phyloP scores from a whole-genome alignment of 2,888 invertebrate genomes.

The Cremastobaeus sp. region DNA sequence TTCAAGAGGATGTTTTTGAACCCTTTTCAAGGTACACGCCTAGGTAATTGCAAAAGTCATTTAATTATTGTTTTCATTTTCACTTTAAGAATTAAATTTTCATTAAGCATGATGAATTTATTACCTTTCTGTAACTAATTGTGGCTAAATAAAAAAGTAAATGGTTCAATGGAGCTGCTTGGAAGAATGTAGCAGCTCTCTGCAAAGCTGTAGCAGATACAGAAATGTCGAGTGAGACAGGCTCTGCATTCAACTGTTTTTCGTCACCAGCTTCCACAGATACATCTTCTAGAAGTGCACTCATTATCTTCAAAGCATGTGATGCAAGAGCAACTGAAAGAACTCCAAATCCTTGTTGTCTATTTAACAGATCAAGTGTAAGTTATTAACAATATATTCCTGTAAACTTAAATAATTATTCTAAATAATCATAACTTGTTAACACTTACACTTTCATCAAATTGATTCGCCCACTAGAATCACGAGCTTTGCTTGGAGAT shows the following conservation, averaged over 20 bases:
- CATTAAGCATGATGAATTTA: too few relatives aligned
- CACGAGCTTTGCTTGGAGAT: slow-evolving; percentile 81
- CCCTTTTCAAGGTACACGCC: slow-evolving; percentile 90
- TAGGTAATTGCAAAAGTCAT: slow-evolving; percentile 61
- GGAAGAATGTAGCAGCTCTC: slow-evolving; percentile 84
- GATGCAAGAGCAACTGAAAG: slow-evolving; percentile 93
- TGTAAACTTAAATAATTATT: slow-evolving; percentile 63
- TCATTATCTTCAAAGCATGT: slow-evolving; percentile 88
- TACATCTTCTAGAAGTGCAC: slow-evolving; percentile 87
- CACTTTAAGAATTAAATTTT: too few relatives aligned
- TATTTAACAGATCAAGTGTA: slow-evolving; percentile 69
- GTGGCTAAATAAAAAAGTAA: slow-evolving; percentile 93
- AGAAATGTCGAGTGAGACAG: slow-evolving; percentile 83
- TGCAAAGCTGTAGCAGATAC: slow-evolving; percentile 84
- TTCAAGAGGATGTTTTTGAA: slow-evolving; percentile 89
- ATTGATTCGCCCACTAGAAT: slow-evolving; percentile 82
- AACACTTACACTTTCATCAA: slow-evolving; percentile 85
- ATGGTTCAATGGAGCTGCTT: slow-evolving; percentile 87
- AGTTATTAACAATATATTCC: too few relatives aligned
- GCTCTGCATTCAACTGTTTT: slow-evolving; percentile 76
- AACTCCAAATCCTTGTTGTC: slow-evolving; percentile 92
- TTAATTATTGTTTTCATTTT: slow-evolving; percentile 1
- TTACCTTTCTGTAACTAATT: slow-evolving; percentile 91
- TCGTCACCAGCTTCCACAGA: slow-evolving; percentile 82
- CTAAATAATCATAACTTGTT: slow-evolving; percentile 11